phyloP scores from a whole-genome alignment of 2,113 vertebrate species.

The Myrmecobius fasciatus region DNA sequence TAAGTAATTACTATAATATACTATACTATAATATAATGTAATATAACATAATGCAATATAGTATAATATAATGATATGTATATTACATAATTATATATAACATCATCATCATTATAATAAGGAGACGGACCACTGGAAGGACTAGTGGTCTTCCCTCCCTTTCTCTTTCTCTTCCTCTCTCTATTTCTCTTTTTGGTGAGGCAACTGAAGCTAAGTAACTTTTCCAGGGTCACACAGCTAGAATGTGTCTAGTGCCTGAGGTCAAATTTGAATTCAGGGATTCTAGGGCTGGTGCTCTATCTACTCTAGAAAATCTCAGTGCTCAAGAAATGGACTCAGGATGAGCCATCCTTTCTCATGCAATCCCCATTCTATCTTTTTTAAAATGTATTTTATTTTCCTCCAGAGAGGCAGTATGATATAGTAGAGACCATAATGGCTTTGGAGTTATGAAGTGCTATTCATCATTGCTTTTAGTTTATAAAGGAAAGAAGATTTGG shows the following conservation, averaged over 20 bases:
- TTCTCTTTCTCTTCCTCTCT: too few species aligned
- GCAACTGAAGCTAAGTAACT: background rate
- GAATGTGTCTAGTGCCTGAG: background rate
- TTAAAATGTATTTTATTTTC: background rate
- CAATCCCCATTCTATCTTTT: background rate
- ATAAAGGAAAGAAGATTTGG: background rate
- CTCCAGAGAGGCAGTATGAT: background rate
- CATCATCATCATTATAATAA: background rate
- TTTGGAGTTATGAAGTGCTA: background rate
- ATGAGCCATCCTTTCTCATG: background rate
- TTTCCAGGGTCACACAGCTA: background rate
- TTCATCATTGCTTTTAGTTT: background rate
- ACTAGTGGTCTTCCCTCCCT: background rate
- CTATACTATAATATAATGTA: too few species aligned
- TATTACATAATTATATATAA: too few species aligned
- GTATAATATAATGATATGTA: too few species aligned
- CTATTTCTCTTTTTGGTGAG: too few species aligned
- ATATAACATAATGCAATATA: too few species aligned
- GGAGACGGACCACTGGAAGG: background rate
- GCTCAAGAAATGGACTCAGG: background rate
- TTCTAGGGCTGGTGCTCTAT: background rate
- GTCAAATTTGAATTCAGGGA: background rate
- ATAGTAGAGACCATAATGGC: background rate
- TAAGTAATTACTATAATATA: too few species aligned
- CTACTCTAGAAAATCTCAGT: background rate